Base-by-base conservation (phyloP, 92 coral and sea anemone genomes). In the Virgularia gustaviana region DNA sequence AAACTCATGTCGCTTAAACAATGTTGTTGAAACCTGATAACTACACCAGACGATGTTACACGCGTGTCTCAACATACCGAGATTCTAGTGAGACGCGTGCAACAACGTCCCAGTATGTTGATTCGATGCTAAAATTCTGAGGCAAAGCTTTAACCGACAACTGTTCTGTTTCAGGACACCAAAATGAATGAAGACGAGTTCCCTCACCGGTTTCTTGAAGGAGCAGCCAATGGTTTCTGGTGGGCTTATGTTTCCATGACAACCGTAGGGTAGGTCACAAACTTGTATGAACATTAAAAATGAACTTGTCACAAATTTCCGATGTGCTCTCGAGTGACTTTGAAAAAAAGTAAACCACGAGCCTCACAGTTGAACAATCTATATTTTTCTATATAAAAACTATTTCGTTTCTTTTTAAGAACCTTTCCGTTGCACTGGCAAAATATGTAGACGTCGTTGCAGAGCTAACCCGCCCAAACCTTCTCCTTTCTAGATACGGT, bases 221-320 rank as follows among this genome's bases (percentile, higher is more conserved):
- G 88, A 18, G 70, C 73, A 18, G 39, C 41, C n/a, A 85, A 87
- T 56, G 87, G 84, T 9, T 73, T 82, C 15, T 87, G 91, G 91
- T 87, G 88, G 63, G 75, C 91, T 10, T 87, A 79, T 57, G 16
- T 87, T 27, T 63, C 88, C 67, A 79, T 87, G 91, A 83, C 88
- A 56, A 87, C 88, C 8, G 91, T 87, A n/a, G 91, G 91, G 88
- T 87, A 55, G 38, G 88, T 70, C 9, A 16, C n/a, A n/a, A n/a
- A n/a, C n/a, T n/a, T n/a, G n/a, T n/a, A 22, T n/a, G 1, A 16
- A 8, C 20, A 6, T 3, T 23, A 43, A 2, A 22, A 12, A 7
- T 66, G 4, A 30, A 6, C 4, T 1, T 49, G 37, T 32, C 11
- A 27, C 22, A 28, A 35, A 9, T 33, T 3, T 23, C 36, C 16